Conservation (phyloP, 2,113 vertebrate genomes). For the Pica pica region DNA sequence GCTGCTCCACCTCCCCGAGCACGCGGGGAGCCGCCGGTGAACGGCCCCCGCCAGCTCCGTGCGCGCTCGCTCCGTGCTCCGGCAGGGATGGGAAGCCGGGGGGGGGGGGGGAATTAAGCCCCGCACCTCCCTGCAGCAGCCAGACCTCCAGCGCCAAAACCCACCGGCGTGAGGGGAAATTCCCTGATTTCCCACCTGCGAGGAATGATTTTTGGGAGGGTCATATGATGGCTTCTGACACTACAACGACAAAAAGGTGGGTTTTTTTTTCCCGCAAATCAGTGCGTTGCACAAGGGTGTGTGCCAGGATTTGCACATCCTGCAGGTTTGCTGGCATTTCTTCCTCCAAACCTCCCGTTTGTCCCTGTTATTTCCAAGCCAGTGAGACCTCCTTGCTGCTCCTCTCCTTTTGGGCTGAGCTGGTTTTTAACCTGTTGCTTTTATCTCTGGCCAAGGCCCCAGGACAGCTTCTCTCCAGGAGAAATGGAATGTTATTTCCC, state of each 20-base stretch:
- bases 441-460: not conserved
- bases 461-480: not conserved
- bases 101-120: not conserved
- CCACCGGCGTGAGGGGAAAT: not conserved
- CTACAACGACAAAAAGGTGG: not conserved
- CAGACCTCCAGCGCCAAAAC: not conserved
- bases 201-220: not conserved
- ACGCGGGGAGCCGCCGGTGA: not conserved
- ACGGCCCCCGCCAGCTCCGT: not conserved
- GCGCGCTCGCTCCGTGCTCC: not conserved
- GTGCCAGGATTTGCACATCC: not conserved
- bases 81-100: not conserved
- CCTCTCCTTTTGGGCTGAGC: not conserved
- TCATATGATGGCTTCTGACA: not conserved
- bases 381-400: not conserved
- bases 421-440: slow-evolving; percentile 39
- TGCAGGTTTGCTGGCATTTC: not conserved
- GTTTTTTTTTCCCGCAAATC: rapidly evolving
- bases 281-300: rapidly evolving
- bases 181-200: not conserved
- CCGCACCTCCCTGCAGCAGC: rapidly evolving
- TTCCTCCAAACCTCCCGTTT: not conserved
- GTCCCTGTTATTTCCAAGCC: not conserved
- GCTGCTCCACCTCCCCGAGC: slow-evolving; percentile 54
- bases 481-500: not conserved